Evolutionary conservation across 2,113 vertebrate species (phyloP).

Genomic region (Amphilophus citrinellus): DNA sequence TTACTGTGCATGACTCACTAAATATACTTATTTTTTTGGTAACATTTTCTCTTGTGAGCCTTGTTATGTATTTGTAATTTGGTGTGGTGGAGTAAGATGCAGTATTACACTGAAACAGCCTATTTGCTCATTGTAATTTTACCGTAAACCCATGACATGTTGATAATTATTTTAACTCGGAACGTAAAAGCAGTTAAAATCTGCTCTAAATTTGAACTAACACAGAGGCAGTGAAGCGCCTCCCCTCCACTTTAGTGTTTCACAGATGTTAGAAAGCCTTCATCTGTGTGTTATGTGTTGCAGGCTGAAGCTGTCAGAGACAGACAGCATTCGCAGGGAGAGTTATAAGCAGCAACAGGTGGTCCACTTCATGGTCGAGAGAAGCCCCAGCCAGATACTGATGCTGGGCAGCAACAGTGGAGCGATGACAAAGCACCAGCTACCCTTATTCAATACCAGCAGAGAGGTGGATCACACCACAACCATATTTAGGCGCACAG

Average conservation of each 20-base stretch:
- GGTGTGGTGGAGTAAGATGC: not conserved
- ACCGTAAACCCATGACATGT: not conserved
- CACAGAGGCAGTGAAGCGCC: not conserved
- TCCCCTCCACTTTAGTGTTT: not conserved
- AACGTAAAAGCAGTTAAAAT: not conserved
- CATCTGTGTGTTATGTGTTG: not conserved
- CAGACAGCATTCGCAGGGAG: constrained; percentile 57
- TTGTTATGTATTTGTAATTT: not conserved
- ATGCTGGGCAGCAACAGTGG: constrained; percentile 59
- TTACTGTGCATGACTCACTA: not conserved
- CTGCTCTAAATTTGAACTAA: not conserved
- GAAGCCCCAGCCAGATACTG: constrained; percentile 68
- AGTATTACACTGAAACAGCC: not conserved
- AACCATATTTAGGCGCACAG: not conserved
- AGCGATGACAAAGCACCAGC: constrained; percentile 60
- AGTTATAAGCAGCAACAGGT: constrained; percentile 76
- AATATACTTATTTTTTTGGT: not conserved
- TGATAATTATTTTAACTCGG: not conserved
- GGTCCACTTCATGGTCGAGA: constrained; percentile 70
- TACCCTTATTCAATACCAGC: constrained; percentile 56
- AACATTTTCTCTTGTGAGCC: not conserved
- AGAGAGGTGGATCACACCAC: not conserved
- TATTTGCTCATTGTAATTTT: not conserved
- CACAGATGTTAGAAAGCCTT: not conserved
- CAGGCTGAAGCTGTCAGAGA: constrained; percentile 72